Evolutionary conservation across 1,140 invertebrate species (phyloP), one percentile per base, ranked within the genome.

Genomic region (Acromyrmex heyeri): DNA sequence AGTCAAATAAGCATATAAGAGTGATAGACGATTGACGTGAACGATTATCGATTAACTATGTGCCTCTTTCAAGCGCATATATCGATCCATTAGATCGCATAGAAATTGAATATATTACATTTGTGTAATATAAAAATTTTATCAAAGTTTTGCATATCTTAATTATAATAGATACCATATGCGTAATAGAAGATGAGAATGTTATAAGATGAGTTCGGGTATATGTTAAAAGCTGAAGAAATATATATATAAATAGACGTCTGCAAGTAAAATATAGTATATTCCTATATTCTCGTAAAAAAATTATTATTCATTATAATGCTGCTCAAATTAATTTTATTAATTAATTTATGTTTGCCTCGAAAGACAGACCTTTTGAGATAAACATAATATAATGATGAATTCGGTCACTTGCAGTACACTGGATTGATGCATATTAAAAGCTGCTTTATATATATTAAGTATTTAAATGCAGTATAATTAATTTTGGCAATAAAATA

Each of bases 101-200:
- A 83, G 53, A 73, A 59, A 48, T 59, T 7, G 24, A 30, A 73
- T 82, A 81, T 57, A 70, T 72, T 59, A 81, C 44, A 70, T 72
- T 59, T 82, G 7, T 82, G 30, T 44, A 30, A 73, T 24, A 83
- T 18, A 61, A 30, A 82, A 61, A 73, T 82, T 59, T 82, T 82
- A 82, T 82, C 55, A 12, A 48, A 82, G 55, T 82, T 50, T 50
- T 82, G 24, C 79, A 82, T 82, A 82, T 82, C 79, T 61, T 34
- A 34, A 6, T 34, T 44, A 27, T 8, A 38, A 48, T 70, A 57
- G 8, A 69, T 57, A 12, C 7, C 57, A n/a, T 57, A 18, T 21
- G 27, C 44, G 53, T 67, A n/a, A 64, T n/a, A 48, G 38, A 59
- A 21, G 50, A 83, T 83, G 67, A 44, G 24, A 24, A 48, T 62